A percentile compares a stretch with the other conserved stretches of the same genome.
phyloP scores from a whole-genome alignment of 2,797 vertebrate species.

The Sylvilagus floridanus region DNA sequence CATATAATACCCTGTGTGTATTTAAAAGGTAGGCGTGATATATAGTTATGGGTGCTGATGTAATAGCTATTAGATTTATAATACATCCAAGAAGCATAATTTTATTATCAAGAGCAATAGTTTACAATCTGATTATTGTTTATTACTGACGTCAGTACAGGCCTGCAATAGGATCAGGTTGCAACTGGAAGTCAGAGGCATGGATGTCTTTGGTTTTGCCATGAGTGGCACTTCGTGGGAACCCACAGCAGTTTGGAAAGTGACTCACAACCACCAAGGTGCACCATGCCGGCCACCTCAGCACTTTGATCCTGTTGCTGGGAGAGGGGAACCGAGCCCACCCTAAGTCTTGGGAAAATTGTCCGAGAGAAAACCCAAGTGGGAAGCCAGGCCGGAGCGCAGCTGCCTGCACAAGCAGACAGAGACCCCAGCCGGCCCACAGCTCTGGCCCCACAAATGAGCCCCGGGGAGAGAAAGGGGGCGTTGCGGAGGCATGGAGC shows the following conservation, averaged over 20 bases:
- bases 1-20: slow-evolving; percentile 83
- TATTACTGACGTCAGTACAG: slow-evolving; percentile 87
- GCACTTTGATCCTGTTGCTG: neutral
- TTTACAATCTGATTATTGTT: slow-evolving; percentile 89
- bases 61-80: slow-evolving; percentile 89
- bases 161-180: slow-evolving; percentile 83
- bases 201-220: slow-evolving; percentile 70
- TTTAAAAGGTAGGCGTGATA: slow-evolving; percentile 88
- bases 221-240: slow-evolving; percentile 64
- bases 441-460: neutral
- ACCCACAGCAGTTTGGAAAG: slow-evolving; percentile 10
- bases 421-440: neutral
- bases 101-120: slow-evolving; percentile 88
- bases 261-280: neutral
- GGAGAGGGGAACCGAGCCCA: neutral
- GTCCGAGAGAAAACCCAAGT: neutral
- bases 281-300: neutral
- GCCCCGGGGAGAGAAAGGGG: rapidly evolving
- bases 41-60: slow-evolving; percentile 88
- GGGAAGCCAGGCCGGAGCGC: rapidly evolving
- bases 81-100: slow-evolving; percentile 86
- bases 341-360: neutral
- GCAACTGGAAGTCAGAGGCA: slow-evolving; percentile 82
- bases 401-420: rapidly evolving
- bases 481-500: rapidly evolving